Conservation (phyloP, 2,113 vertebrate genomes). For the Solea solea region DNA sequence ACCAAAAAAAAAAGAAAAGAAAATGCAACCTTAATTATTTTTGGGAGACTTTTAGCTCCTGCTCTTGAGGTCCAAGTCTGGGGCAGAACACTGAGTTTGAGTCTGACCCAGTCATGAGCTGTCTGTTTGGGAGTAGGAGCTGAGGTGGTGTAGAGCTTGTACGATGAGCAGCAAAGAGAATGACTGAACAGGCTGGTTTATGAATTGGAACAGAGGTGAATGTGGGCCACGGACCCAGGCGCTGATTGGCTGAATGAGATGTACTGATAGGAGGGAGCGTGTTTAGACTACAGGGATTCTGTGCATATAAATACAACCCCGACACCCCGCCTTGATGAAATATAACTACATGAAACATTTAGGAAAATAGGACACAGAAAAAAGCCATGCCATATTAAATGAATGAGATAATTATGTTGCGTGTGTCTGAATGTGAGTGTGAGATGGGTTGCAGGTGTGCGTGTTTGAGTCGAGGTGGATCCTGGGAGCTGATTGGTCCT, state of each 20-base stretch:
- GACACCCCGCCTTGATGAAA: too few species aligned
- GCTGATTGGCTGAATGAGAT: not conserved
- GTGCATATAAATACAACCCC: too few species aligned
- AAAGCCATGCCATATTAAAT: too few species aligned
- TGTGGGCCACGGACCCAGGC: not conserved
- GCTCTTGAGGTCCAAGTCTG: not conserved
- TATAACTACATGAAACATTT: too few species aligned
- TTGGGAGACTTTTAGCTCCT: not conserved
- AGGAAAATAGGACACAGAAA: too few species aligned
- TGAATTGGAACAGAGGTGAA: not conserved
- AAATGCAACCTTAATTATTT: not conserved
- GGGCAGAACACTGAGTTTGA: not conserved
- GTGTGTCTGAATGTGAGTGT: too few species aligned
- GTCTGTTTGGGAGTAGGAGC: not conserved
- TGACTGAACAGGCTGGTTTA: not conserved
- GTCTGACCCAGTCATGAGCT: conserved; percentile 3
- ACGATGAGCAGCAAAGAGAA: conserved; percentile 14
- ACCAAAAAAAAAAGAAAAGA: not conserved
- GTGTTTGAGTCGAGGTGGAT: too few species aligned
- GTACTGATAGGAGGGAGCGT: not conserved
- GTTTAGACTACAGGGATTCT: too few species aligned
- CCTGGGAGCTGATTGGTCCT: too few species aligned
- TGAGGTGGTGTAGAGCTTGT: not conserved
- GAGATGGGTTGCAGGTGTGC: too few species aligned
- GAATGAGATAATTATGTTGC: too few species aligned